Base-by-base conservation (phyloP, 1,140 invertebrate genomes). In the Batillaria attramentaria region DNA sequence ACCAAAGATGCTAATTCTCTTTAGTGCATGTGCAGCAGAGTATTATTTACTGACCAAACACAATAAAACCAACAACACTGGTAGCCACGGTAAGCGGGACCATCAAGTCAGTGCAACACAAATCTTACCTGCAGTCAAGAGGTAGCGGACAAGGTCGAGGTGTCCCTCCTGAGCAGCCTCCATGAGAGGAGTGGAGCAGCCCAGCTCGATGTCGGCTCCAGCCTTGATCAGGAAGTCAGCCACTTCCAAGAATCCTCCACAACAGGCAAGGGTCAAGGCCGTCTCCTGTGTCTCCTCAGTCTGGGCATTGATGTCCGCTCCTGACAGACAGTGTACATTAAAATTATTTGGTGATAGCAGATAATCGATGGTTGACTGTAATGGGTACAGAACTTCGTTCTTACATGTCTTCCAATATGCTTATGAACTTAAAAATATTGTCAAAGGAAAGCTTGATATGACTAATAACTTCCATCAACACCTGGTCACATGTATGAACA, bases 241-340 rank as follows among this genome's bases (percentile, higher is more conserved):
- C n/a, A 99, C 97, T 89, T 99, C 98, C 20, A 97, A 93, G 89
- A 98, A 99, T 46, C 98, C 98, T 35, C 97, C 97, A 92, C 98
- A 99, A 91, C 97, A 99, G 0, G 98, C 98, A 77, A 99, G 92
- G 0, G 98, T 99, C 28, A 99, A 92, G 0, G 98, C 98, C 3
- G 98, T 99, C 92, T 99, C 98, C 90, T 99, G 97, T 0, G 98
- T 99, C 91, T 99, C 91, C 91, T 99, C 98, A 8, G 98, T 99
- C 91, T 98, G 97, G 57, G 97, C 96, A 92, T 99, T 99, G 83
- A 99, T 98, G 86, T 98, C 96, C 37, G 98, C 98, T 82, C 96
- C 95, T 95, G 62, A 54, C 80, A 33, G 60, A 78, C 69, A 74
- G 84, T n/a, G n/a, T n/a, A n/a, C n/a, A n/a, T n/a, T n/a, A n/a